Percentiles rank a stretch among this genome's conserved stretches.
Evolutionary conservation across 2,797 vertebrate genomes (phyloP).

Genomic region (Falco novaeseelandiae): DNA sequence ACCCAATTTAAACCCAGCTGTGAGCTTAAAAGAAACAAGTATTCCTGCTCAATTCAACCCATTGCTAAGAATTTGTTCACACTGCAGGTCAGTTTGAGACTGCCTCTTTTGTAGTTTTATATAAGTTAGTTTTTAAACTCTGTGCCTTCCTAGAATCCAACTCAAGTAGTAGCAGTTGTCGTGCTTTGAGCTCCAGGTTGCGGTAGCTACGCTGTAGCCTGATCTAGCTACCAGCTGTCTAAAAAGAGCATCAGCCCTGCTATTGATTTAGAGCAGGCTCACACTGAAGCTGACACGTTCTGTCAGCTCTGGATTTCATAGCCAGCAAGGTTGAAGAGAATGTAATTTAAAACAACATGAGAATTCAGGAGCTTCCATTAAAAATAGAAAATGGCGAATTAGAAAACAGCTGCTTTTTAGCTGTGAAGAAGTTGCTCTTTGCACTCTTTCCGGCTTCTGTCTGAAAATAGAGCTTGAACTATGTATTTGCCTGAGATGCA

Average conservation of each 20-base stretch:
- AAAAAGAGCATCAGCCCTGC: not conserved
- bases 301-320: not conserved
- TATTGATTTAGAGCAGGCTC: not conserved
- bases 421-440: not conserved
- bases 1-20: not conserved
- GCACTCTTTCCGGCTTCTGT: not conserved
- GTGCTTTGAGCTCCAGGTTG: not conserved
- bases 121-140: not conserved
- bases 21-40: not conserved
- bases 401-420: not conserved
- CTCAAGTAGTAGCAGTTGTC: not conserved
- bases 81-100: not conserved
- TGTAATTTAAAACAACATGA: not conserved
- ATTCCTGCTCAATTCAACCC: not conserved
- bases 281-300: not conserved
- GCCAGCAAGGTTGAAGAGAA: not conserved
- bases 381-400: not conserved
- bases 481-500: not conserved
- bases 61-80: not conserved
- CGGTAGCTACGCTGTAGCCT: fast-evolving
- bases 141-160: not conserved
- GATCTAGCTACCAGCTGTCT: not conserved
- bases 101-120: not conserved
- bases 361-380: not conserved
- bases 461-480: not conserved